Conservation (phyloP, 1,140 invertebrate genomes). For the Linepithema humile region DNA sequence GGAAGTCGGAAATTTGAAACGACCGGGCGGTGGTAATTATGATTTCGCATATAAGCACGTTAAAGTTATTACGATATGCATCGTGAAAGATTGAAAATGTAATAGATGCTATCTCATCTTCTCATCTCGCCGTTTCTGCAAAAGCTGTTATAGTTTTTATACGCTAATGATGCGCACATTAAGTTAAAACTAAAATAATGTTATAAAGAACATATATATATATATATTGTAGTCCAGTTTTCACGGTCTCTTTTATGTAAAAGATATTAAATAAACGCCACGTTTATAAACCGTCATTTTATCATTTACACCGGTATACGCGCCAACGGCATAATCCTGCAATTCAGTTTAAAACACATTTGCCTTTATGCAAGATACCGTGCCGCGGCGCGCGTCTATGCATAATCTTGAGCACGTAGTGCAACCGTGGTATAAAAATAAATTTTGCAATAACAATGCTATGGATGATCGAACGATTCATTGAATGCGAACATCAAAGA, state of each 20-base stretch:
- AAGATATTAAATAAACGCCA: slow-evolving; percentile 35
- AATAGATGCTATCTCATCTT: not conserved
- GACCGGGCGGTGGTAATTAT: slow-evolving; percentile 30
- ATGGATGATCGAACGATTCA: slow-evolving; percentile 8
- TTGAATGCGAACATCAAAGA: slow-evolving; percentile 13
- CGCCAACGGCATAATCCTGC: slow-evolving; percentile 29
- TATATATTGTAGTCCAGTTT: not conserved
- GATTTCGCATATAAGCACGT: slow-evolving; percentile 34
- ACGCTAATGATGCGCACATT: not conserved
- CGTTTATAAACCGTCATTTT: slow-evolving; percentile 21
- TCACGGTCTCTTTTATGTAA: not conserved
- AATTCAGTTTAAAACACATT: slow-evolving; percentile 52
- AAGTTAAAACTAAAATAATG: slow-evolving; percentile 4
- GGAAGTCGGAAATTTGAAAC: slow-evolving; percentile 44
- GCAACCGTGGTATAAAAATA: not conserved
- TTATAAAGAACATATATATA: not conserved
- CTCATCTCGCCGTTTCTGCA: not conserved
- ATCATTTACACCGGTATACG: slow-evolving; percentile 40
- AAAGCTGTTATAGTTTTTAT: not conserved
- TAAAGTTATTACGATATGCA: slow-evolving; percentile 30
- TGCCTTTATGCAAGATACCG: slow-evolving; percentile 34
- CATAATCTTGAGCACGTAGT: slow-evolving; percentile 28
- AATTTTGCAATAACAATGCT: slow-evolving; percentile 20
- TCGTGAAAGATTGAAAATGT: slow-evolving; percentile 37
- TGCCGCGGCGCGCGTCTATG: not conserved